These are phyloP conservation scores for Lanius collurio DNA, from an alignment of 2,113 vertebrate genomes.

Conservation along the genomic window DNA sequence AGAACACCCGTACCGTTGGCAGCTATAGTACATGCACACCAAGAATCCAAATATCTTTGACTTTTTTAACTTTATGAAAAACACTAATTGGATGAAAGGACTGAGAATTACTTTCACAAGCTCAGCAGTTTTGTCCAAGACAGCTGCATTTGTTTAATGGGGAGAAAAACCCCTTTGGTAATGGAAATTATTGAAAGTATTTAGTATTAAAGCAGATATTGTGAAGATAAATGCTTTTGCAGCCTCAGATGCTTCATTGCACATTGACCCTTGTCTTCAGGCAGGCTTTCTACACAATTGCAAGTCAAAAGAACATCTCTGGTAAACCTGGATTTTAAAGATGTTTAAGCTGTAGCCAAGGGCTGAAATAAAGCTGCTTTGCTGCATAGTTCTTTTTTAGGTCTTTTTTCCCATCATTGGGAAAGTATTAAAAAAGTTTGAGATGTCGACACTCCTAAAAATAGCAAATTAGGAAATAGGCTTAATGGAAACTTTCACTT, in stretches of 20 bases:
- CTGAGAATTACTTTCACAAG: not conserved
- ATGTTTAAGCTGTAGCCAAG: not conserved
- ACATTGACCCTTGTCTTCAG: conserved; percentile 4
- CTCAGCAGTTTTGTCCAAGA: not conserved
- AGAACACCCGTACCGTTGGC: not conserved
- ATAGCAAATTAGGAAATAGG: not conserved
- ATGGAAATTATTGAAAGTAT: conserved; percentile 3
- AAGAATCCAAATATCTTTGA: not conserved
- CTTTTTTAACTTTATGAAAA: not conserved
- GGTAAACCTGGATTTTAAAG: not conserved
- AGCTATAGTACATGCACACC: not conserved
- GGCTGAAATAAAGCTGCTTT: conserved; percentile 25
- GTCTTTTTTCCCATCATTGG: not conserved
- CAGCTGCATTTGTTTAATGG: conserved; percentile 12
- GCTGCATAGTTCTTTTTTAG: not conserved
- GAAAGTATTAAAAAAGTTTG: not conserved
- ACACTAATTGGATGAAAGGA: not conserved
- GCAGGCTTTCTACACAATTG: not conserved
- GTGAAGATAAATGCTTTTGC: conserved; percentile 24
- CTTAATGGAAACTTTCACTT: not conserved
- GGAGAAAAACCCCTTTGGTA: conserved; percentile 30
- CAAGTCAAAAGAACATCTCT: not conserved
- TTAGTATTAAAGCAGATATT: conserved; percentile 8
- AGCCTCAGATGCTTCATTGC: not conserved
- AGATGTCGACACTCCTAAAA: not conserved